Percentiles rank a stretch among this genome's conserved stretches.
These are phyloP conservation scores for Falco concolor DNA, from an alignment of 2,797 vertebrate species.

Conservation along the genomic window DNA sequence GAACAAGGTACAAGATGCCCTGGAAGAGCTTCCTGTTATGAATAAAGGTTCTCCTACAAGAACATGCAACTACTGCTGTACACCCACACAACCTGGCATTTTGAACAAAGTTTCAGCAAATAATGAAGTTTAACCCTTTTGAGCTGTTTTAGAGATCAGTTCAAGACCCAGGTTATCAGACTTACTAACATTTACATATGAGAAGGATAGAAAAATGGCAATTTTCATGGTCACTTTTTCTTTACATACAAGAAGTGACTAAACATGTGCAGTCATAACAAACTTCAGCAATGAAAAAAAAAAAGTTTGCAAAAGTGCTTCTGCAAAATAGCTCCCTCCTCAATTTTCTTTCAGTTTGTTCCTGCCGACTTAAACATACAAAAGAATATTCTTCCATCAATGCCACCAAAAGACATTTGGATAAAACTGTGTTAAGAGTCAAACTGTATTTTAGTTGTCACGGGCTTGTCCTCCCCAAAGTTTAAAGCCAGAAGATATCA, in stretches of 20 bases:
- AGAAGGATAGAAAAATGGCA: background rate
- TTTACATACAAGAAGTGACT: background rate
- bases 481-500: background rate
- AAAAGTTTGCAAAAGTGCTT: background rate
- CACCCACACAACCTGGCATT: background rate
- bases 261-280: background rate
- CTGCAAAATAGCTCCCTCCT: background rate
- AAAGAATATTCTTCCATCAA: background rate
- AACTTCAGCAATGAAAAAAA: background rate
- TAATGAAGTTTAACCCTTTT: background rate
- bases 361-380: background rate
- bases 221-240: background rate
- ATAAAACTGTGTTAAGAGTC: background rate
- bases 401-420: background rate
- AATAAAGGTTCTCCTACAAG: background rate
- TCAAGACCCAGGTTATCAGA: background rate
- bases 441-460: background rate
- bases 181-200: background rate
- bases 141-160: background rate
- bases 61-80: background rate
- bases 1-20: background rate
- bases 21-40: conserved; percentile 27
- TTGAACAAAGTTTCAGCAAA: conserved; percentile 5
- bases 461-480: background rate
- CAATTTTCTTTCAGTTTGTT: background rate